These are phyloP conservation scores for Dynastes maya DNA, from an alignment of 2,888 invertebrate species.

Conservation along the genomic window DNA sequence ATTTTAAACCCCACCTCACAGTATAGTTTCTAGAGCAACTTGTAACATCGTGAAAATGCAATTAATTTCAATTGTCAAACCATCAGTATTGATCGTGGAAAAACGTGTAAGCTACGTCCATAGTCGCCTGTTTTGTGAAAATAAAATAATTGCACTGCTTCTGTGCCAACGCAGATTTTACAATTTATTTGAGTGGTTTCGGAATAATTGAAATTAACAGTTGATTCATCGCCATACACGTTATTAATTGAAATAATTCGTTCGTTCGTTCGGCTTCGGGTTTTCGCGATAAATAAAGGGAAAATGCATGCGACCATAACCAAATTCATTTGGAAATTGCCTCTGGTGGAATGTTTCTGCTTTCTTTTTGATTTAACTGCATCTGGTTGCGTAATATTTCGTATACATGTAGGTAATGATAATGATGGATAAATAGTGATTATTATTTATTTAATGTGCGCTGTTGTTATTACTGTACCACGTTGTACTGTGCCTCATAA, in stretches of 20 bases:
- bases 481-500: neutral
- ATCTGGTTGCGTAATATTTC: neutral
- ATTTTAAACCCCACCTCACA: too few species aligned
- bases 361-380: neutral
- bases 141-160: conserved; percentile 25
- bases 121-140: neutral
- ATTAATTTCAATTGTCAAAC: neutral
- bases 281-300: neutral
- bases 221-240: conserved; percentile 9
- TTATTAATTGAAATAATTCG: conserved; percentile 37
- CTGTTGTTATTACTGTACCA: neutral
- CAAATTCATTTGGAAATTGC: neutral
- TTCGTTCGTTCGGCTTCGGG: neutral
- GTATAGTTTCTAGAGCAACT: neutral
- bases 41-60: neutral
- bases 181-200: conserved; percentile 27
- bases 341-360: neutral
- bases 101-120: neutral
- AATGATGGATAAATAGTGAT: neutral
- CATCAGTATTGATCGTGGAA: neutral
- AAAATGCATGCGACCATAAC: neutral
- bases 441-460: neutral
- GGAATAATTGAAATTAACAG: conserved; percentile 38
- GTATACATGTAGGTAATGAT: neutral
- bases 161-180: conserved; percentile 1